Conservation (phyloP, 1,140 invertebrate species). For the Saccostrea glomerata region DNA sequence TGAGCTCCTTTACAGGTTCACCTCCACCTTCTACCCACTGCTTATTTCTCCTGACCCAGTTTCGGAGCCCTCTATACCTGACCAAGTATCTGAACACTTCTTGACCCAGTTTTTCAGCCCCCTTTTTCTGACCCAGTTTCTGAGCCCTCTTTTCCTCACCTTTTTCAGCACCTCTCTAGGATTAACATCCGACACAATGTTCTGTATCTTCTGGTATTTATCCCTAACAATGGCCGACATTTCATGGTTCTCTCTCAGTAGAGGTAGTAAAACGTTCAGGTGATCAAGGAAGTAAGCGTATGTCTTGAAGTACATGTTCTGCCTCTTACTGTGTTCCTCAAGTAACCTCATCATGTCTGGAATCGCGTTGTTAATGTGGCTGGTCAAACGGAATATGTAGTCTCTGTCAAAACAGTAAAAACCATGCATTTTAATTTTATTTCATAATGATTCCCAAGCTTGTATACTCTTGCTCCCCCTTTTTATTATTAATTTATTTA, state of each 20-base stretch:
- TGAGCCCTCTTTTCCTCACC: background rate
- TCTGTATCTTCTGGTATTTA: background rate
- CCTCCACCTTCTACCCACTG: no score
- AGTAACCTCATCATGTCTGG: slow-evolving; percentile 49
- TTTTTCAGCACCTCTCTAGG: slow-evolving; percentile 16
- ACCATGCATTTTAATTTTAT: no score
- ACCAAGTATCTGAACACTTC: no score
- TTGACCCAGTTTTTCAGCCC: no score
- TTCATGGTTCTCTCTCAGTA: background rate
- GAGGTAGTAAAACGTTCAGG: slow-evolving; percentile 16
- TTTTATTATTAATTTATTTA: no score
- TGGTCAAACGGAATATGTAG: slow-evolving; percentile 48
- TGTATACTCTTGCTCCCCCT: no score
- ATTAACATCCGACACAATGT: background rate
- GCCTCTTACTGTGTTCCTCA: slow-evolving; percentile 50
- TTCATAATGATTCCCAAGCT: no score
- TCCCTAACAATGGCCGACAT: background rate
- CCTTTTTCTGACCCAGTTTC: no score
- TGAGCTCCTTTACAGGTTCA: no score
- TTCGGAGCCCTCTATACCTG: no score
- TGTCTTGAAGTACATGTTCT: slow-evolving; percentile 45
- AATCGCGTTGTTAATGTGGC: slow-evolving; percentile 52
- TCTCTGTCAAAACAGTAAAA: slow-evolving; percentile 33
- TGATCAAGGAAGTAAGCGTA: background rate
- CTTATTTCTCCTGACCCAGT: no score